Conservation (phyloP, 2,888 invertebrate genomes). For the Plebejus melissa region DNA sequence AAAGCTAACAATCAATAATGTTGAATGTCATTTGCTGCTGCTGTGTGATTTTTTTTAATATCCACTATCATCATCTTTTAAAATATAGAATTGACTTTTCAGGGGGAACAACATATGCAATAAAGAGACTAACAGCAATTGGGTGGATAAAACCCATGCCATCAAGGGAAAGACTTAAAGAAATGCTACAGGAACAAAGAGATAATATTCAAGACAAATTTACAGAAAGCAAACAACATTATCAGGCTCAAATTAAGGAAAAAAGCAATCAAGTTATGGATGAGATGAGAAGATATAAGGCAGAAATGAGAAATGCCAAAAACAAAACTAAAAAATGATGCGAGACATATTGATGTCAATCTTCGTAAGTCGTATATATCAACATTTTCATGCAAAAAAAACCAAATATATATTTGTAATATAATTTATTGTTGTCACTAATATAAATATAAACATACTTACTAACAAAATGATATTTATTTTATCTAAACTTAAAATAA, state of each 20-base stretch:
- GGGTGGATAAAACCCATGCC: conserved; percentile 93
- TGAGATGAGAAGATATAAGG: conserved; percentile 72
- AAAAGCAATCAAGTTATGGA: conserved; percentile 69
- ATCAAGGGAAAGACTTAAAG: conserved; percentile 80
- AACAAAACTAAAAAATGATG: conserved; percentile 67
- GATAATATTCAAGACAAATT: conserved; percentile 81
- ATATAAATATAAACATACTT: conserved; percentile 59
- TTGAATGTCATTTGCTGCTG: not conserved
- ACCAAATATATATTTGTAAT: conserved; percentile 38
- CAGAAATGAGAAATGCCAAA: conserved; percentile 71
- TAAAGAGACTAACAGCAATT: conserved; percentile 86
- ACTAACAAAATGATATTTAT: conserved; percentile 41
- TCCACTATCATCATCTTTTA: not conserved
- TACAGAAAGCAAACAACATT: conserved; percentile 74
- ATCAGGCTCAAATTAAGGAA: conserved; percentile 64
- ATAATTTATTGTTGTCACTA: conserved; percentile 59
- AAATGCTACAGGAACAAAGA: conserved; percentile 81
- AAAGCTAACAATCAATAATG: not conserved
- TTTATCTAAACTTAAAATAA: conserved; percentile 49
- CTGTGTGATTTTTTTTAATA: not conserved
- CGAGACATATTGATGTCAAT: conserved; percentile 30
- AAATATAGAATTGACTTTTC: conserved; percentile 34
- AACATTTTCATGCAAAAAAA: conserved; percentile 13
- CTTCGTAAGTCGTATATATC: not conserved
- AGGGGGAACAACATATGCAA: conserved; percentile 92